Conservation (phyloP, 2,888 invertebrate species). For the Papilio elwesi region DNA sequence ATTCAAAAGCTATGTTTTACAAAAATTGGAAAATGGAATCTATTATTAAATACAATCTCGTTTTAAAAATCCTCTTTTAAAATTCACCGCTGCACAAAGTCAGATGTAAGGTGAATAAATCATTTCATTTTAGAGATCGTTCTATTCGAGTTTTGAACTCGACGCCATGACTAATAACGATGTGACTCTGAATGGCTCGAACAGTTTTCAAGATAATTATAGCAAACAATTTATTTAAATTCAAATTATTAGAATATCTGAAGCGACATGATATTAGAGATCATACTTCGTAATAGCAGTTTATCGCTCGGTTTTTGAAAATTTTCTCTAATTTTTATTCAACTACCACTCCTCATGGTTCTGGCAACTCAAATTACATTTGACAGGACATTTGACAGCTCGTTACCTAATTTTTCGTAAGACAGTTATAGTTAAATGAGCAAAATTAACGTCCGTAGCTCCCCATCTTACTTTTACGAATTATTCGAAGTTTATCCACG, state of each 20-base stretch:
- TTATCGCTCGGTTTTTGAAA: too few relatives aligned
- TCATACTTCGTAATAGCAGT: too few relatives aligned
- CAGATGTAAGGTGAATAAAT: conserved; percentile 1
- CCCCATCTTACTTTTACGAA: neutral
- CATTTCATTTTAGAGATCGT: neutral
- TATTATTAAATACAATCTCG: too few relatives aligned
- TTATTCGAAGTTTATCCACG: conserved; percentile 9
- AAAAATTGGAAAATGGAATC: too few relatives aligned
- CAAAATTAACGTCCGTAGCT: neutral
- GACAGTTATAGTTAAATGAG: neutral
- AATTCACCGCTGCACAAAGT: neutral
- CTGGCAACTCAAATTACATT: too few relatives aligned
- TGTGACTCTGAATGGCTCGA: neutral
- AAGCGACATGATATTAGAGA: neutral
- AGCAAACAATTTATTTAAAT: neutral
- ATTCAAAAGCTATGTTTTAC: too few relatives aligned
- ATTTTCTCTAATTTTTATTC: too few relatives aligned
- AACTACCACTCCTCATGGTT: too few relatives aligned
- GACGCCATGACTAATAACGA: neutral
- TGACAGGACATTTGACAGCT: too few relatives aligned
- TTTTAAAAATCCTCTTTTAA: too few relatives aligned
- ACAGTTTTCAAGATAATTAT: neutral
- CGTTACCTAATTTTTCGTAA: neutral
- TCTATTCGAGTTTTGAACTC: neutral
- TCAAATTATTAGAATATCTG: neutral